Conservation (phyloP, 2,113 vertebrate species). For the Elephas maximus region DNA sequence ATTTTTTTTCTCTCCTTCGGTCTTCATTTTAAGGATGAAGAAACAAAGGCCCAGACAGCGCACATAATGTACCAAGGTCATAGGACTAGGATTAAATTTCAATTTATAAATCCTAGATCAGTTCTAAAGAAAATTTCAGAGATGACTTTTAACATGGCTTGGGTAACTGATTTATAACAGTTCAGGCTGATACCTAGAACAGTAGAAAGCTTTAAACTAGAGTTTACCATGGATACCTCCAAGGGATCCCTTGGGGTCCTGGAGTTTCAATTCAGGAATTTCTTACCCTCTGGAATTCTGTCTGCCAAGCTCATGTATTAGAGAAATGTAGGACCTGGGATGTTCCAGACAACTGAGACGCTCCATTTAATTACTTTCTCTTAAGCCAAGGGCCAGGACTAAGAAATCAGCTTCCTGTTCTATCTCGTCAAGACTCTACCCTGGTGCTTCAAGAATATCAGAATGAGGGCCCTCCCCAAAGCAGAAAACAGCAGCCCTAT, state of each 20-base stretch:
- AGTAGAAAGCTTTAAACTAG: neutral
- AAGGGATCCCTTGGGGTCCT: neutral
- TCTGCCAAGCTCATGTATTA: neutral
- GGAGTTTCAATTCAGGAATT: neutral
- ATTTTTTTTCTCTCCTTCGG: neutral
- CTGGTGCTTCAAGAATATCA: neutral
- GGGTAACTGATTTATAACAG: neutral
- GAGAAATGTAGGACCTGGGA: neutral
- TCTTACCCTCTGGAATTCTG: neutral
- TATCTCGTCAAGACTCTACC: neutral
- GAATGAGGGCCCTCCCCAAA: neutral
- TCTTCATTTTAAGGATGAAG: constrained; percentile 20
- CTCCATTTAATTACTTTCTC: neutral
- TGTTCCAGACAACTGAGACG: neutral
- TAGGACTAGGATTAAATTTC: neutral
- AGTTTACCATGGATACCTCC: constrained; percentile 7
- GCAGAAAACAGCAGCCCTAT: neutral
- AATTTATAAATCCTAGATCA: neutral
- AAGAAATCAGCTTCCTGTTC: neutral
- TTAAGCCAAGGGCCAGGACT: neutral
- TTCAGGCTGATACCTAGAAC: neutral
- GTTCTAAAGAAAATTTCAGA: neutral
- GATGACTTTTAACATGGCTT: neutral
- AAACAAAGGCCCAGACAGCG: neutral
- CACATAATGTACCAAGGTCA: neutral